phyloP scores from a whole-genome alignment of 2,888 invertebrate species.

The Eristalis intricaria region DNA sequence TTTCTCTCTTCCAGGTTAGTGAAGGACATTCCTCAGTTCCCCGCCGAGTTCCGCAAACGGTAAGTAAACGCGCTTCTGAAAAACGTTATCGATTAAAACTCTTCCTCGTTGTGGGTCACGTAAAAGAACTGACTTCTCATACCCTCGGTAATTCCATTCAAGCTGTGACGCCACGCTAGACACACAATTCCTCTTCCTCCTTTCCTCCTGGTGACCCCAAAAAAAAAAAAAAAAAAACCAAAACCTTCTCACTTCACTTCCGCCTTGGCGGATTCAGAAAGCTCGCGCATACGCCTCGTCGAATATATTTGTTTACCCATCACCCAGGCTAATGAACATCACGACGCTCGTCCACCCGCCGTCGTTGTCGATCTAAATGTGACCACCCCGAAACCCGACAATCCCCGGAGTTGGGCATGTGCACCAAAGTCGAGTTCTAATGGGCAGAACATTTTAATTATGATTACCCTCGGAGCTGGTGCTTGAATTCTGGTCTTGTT shows the following conservation, averaged over 20 bases:
- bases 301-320: constrained; percentile 41
- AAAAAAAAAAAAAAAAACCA: not conserved
- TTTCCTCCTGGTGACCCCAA: constrained; percentile 21
- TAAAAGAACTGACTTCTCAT: not conserved
- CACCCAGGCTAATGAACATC: not conserved
- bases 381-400: constrained; percentile 26
- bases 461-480: constrained; percentile 47
- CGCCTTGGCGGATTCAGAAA: constrained; percentile 34
- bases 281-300: not conserved
- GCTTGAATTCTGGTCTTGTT: constrained; percentile 18
- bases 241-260: constrained; percentile 26
- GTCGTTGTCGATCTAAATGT: constrained; percentile 40
- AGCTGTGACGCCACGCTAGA: not conserved
- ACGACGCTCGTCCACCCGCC: not conserved
- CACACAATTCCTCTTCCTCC: not conserved
- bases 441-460: constrained; percentile 69
- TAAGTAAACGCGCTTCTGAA: constrained; percentile 21
- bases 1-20: constrained; percentile 58
- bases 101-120: not conserved
- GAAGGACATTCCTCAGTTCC: constrained; percentile 66
- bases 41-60: constrained; percentile 61
- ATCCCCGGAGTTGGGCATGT: not conserved
- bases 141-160: not conserved
- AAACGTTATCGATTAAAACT: not conserved
- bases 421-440: constrained; percentile 38